These are phyloP conservation scores for Lacerta viridis DNA, from an alignment of 2,797 vertebrate genomes.

Conservation along the genomic window DNA sequence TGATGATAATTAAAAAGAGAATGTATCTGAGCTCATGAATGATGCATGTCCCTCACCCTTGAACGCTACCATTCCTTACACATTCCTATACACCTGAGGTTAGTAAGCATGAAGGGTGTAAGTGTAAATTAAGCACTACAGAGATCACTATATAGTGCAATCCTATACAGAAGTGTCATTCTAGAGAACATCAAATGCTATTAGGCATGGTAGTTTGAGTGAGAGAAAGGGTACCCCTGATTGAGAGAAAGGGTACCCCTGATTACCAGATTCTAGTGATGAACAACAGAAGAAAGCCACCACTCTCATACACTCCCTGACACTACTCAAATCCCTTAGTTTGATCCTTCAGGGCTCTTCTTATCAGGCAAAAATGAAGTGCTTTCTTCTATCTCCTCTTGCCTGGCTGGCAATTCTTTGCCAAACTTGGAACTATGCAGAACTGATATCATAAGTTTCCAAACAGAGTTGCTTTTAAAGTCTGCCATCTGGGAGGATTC, in stretches of 20 bases:
- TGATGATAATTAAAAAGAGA: background rate
- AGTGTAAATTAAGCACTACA: background rate
- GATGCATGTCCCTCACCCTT: background rate
- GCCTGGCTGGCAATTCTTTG: background rate
- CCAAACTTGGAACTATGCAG: conserved; percentile 34
- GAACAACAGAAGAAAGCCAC: background rate
- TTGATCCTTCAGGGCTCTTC: background rate
- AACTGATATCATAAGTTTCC: conserved; percentile 38
- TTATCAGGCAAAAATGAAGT: conserved; percentile 38
- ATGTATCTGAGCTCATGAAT: background rate
- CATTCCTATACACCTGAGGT: no score
- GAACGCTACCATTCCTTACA: background rate
- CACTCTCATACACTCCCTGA: background rate
- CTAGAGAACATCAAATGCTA: background rate
- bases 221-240: background rate
- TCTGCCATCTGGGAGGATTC: conserved; percentile 56
- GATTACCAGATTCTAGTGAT: background rate
- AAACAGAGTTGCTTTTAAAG: conserved; percentile 42
- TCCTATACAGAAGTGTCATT: background rate
- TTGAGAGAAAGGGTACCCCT: background rate
- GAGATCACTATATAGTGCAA: background rate
- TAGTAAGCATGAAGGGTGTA: background rate
- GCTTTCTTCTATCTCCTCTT: background rate
- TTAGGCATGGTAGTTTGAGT: background rate
- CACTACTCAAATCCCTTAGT: background rate